Percentiles rank a stretch among this genome's conserved stretches.
These are phyloP conservation scores for Hyaena hyaena DNA, from an alignment of 2,113 vertebrate species.

Conservation along the genomic window DNA sequence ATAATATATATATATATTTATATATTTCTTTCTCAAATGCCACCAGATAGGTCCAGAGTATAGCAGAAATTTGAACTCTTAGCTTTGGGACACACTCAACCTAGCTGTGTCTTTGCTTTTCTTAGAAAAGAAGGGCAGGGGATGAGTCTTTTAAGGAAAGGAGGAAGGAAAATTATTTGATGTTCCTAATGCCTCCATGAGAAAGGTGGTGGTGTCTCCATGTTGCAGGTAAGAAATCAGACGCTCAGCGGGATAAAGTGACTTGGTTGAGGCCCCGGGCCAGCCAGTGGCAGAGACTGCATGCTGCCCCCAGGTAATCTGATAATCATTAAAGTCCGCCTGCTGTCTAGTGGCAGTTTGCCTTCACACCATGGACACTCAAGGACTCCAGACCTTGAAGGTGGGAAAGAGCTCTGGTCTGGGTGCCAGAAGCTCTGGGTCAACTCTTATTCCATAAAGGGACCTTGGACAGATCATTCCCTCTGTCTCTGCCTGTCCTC, in stretches of 20 bases:
- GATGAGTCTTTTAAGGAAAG: neutral
- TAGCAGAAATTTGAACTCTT: neutral
- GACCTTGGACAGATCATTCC: neutral
- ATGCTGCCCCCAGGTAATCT: accelerated
- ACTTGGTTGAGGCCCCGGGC: neutral
- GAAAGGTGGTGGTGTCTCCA: neutral
- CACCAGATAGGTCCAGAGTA: neutral
- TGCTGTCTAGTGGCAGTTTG: neutral
- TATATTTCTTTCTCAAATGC: neutral
- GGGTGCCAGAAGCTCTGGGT: neutral
- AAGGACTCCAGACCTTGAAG: neutral
- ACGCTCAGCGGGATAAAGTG: neutral
- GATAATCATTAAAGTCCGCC: neutral
- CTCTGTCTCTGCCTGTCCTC: neutral
- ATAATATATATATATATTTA: neutral
- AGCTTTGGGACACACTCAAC: neutral
- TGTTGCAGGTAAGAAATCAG: neutral
- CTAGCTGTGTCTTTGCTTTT: neutral
- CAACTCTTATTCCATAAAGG: neutral
- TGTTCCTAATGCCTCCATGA: neutral
- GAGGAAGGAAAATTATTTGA: neutral
- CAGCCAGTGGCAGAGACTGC: neutral
- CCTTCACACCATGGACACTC: neutral
- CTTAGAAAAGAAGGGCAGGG: neutral
- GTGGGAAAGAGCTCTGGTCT: neutral